Base-by-base conservation (phyloP, 1,140 invertebrate genomes). In the Drosophila aff. region DNA sequence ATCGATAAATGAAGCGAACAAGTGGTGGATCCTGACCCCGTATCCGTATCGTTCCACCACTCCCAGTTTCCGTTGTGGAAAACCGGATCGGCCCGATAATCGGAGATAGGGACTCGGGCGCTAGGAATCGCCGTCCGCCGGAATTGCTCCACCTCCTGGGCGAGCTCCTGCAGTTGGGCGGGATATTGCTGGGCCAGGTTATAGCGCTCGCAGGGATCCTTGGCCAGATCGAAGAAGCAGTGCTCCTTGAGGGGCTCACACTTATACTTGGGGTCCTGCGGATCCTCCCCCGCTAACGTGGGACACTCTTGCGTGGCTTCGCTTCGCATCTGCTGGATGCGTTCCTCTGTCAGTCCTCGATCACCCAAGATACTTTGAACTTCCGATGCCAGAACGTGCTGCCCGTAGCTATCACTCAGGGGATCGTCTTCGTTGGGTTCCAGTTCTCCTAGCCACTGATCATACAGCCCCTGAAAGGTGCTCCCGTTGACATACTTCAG, bases 181-280 rank as follows among this genome's bases (percentile, higher is more conserved):
- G 90, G 85, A 68, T 91, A 81, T 0, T 82, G 15, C 2, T 81
- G 67, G 10, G 96, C 95, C 40, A 97, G 83, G 92, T 97, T 97
- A 21, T 95, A 93, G 52, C 93, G 95, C 92, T 97, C 97, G 79
- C 97, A 97, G 0, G 97, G 97, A 93, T 97, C 97, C 21, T 94
- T 93, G 18, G 93, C 93, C 53, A 97, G 93, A 79, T 97, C 95
- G 85, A 96, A 98, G 10, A 97, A 93, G 89, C 97, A 97, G 2
- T 96, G 95, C 0, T 93, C 84, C 65, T 92, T 79, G 0, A 93
- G 60, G 0, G 95, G 94, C 36, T 95, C 82, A 36, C 85, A 91
- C 8, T 31, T 49, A 43, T 72, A 92, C 10, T 84, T 21, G 1
- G 66, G 31, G 4, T 82, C 55, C 4, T 44, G 62, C 4, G 65